Percentiles rank a stretch among this genome's conserved stretches.
Conservation (phyloP, 2,797 vertebrate genomes). For the Vultur gryphus region DNA sequence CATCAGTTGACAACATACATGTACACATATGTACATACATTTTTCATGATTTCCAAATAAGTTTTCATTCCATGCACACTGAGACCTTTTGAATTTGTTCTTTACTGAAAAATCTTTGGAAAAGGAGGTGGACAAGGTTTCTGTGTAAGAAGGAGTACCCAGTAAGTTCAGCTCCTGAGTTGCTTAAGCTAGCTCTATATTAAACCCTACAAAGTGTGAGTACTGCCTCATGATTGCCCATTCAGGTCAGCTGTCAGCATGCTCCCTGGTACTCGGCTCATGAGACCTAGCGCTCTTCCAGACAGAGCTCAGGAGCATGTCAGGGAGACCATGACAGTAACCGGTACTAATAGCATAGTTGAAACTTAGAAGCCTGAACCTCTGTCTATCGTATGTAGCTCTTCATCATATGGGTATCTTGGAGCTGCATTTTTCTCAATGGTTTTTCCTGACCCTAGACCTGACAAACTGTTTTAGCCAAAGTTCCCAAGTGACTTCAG, state of each 20-base stretch:
- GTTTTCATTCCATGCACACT: neutral
- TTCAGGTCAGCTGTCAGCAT: neutral
- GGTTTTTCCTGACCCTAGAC: neutral
- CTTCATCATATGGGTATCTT: neutral
- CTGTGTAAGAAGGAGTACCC: neutral
- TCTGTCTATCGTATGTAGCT: neutral
- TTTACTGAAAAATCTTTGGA: neutral
- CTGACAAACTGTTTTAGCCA: neutral
- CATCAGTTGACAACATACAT: neutral
- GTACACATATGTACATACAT: neutral
- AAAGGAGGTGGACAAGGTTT: neutral
- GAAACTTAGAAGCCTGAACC: neutral
- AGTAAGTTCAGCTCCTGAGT: neutral
- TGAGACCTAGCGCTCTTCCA: neutral
- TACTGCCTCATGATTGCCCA: neutral
- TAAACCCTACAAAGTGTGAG: neutral
- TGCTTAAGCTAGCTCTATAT: neutral
- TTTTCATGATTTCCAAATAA: neutral
- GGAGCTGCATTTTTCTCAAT: neutral
- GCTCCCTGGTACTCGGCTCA: neutral
- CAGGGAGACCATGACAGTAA: neutral
- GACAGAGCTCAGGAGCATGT: neutral
- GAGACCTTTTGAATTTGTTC: neutral
- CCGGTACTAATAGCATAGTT: rapidly evolving
- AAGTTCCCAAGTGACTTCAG: neutral